Evolutionary conservation across 2,888 invertebrate species (phyloP).

Genomic region (Brachypalpus laphriformis): DNA sequence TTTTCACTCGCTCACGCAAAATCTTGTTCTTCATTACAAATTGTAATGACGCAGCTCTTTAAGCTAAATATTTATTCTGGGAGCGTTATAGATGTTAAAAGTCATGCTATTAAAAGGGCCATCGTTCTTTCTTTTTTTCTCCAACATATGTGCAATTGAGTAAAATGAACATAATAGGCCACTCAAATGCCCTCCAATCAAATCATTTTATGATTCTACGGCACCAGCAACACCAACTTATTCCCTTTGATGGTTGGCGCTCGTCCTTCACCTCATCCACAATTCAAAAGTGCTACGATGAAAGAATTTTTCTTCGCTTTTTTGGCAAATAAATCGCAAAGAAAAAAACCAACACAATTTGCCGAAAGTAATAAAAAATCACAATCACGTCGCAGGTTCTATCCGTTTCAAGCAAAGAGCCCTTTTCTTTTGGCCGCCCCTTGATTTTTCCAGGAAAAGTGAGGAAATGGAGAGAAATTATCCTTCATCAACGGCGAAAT

Average conservation of each 20-base stretch:
- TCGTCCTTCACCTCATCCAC: neutral
- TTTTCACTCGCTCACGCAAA: no score
- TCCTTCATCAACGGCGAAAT: constrained; percentile 25
- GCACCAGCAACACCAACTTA: neutral
- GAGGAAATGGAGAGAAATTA: constrained; percentile 20
- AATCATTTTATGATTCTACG: neutral
- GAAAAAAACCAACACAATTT: neutral
- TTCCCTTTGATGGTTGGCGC: neutral
- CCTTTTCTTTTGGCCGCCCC: neutral
- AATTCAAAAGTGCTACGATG: neutral
- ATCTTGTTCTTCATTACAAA: no score
- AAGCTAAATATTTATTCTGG: no score
- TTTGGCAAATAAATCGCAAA: constrained; percentile 20
- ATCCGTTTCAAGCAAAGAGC: neutral
- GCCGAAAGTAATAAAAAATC: constrained; percentile 11
- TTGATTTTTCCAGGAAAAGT: constrained; percentile 8
- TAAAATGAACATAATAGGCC: neutral
- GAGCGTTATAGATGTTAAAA: no score
- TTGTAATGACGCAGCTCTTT: no score
- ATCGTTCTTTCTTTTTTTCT: no score
- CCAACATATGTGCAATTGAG: no score
- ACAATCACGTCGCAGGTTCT: neutral
- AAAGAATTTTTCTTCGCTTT: neutral
- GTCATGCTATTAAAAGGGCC: no score
- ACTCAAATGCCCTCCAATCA: neutral